Evolutionary conservation across 2,888 invertebrate genomes (phyloP).

Genomic region (Acrobasis consociella): DNA sequence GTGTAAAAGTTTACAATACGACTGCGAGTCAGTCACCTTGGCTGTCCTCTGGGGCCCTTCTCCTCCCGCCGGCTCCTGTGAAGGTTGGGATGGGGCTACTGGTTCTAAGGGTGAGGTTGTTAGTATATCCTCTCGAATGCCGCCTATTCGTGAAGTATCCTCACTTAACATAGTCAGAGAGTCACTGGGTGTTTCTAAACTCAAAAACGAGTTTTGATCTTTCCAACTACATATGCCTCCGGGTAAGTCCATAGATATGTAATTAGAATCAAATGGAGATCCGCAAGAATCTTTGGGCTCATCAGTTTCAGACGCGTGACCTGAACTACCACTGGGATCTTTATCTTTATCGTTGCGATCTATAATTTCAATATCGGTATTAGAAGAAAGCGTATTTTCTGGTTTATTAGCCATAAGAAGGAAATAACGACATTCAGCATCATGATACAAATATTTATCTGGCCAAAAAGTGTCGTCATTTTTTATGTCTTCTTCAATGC

Average conservation of each 20-base stretch:
- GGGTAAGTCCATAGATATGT: conserved; percentile 88
- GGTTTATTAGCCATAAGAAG: conserved; percentile 74
- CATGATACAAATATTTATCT: conserved; percentile 84
- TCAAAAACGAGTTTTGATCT: conserved; percentile 90
- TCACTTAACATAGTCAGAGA: conserved; percentile 44
- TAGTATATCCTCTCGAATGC: conserved; percentile 78
- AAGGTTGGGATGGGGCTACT: conserved; percentile 66
- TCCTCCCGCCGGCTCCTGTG: conserved; percentile 65
- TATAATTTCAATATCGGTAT: conserved; percentile 46
- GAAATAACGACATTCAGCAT: conserved; percentile 85
- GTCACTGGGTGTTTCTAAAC: conserved; percentile 78
- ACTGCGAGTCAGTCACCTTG: conserved; percentile 79
- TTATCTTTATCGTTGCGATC: conserved; percentile 84
- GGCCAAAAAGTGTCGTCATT: conserved; percentile 83
- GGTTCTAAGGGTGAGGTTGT: conserved; percentile 72
- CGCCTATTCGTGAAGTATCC: conserved; percentile 44
- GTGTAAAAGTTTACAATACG: conserved; percentile 79
- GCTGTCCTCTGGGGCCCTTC: conserved; percentile 60
- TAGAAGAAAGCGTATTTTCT: conserved; percentile 51
- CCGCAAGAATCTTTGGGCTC: conserved; percentile 55
- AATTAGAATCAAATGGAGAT: conserved; percentile 80
- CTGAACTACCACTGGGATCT: conserved; percentile 84
- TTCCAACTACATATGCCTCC: conserved; percentile 92
- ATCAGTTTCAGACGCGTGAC: conserved; percentile 75
- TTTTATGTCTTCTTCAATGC: conserved; percentile 57